Evolutionary conservation across 2,888 invertebrate species (phyloP), one percentile per base, ranked within the genome.

Genomic region (Dicyrtomina minuta): DNA sequence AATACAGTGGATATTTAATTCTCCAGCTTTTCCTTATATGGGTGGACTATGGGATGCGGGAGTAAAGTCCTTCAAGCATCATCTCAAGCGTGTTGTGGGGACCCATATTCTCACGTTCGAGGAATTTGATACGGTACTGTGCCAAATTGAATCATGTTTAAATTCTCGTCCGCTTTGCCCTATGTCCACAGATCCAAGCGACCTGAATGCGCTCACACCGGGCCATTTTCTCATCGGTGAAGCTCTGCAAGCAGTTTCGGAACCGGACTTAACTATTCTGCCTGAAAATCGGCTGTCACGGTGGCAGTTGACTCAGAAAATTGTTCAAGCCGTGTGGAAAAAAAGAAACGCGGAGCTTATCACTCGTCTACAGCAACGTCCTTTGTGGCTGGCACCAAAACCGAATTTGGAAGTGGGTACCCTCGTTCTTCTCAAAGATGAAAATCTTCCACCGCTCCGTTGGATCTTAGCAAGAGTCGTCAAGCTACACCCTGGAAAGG

Each of bases 391-490:
- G 0, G 10, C 13, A 4, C 15, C 20, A 5, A 12, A 58, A 10
- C 60, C 39, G 1, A 68, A 68, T n/a, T n/a, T 81, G 8, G 46
- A 78, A 53, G 39, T 75, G 0, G 79, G 78, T 5, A 70, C 74
- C 1, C 15, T 81, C 20, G 80, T 81, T 0, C 55, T 81, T 8
- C 39, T 81, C 6, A 79, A 79, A 51, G 79, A 80, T 53, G 73
- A n/a, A n/a, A n/a, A n/a, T n/a, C n/a, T n/a, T n/a, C n/a, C n/a
- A n/a, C n/a, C n/a, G n/a, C n/a, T n/a, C 77, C 72, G 78, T 33
- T 81, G 81, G 80, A 53, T 60, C 13, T 58, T 77, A 0, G 79
- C 78, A 15, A 24, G 79, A 64, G 70, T 80, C 5, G n/a, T 73
- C 1, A 55, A 77, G n/a, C 51, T 79, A 4, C 73, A 78, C 71